Percentiles rank a stretch among this genome's conserved stretches.
Conservation (phyloP, 2,113 vertebrate genomes). For the Antechinus flavipes region DNA sequence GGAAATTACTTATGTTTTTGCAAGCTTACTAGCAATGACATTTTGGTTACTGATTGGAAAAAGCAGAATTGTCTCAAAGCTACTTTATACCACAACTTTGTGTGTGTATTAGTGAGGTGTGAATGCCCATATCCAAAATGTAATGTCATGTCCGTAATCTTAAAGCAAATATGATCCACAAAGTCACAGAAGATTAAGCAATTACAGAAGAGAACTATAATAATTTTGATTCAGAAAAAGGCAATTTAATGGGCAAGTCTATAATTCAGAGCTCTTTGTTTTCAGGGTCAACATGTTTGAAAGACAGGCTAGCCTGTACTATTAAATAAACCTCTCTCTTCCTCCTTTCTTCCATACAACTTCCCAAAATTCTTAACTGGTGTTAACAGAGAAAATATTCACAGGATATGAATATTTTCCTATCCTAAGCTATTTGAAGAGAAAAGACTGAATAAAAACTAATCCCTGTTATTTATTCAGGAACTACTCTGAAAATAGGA, state of each 20-base stretch:
- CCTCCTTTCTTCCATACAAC: background rate
- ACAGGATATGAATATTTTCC: background rate
- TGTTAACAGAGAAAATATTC: background rate
- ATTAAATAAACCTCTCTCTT: background rate
- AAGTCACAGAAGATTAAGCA: constrained; percentile 28
- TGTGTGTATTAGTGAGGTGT: background rate
- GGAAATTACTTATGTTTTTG: constrained; percentile 15
- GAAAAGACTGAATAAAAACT: background rate
- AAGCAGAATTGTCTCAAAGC: constrained; percentile 25
- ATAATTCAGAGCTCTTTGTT: constrained; percentile 36
- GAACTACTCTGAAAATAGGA: background rate
- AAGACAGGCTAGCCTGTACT: background rate
- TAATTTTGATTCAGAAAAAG: constrained; percentile 25
- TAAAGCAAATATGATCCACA: background rate
- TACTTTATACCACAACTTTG: constrained; percentile 3
- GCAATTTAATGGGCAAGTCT: constrained; percentile 37
- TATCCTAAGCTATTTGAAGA: background rate
- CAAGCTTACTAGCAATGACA: background rate
- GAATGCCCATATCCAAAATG: constrained; percentile 16
- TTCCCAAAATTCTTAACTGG: background rate
- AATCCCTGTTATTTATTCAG: background rate
- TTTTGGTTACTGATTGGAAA: constrained; percentile 27
- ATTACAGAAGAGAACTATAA: constrained; percentile 35
- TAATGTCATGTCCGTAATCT: constrained; percentile 4
- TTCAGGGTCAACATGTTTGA: constrained; percentile 1